Percentiles rank a stretch among this genome's conserved stretches.
These are phyloP conservation scores for Sinotaia quadrata DNA, from an alignment of 2,888 invertebrate species.

Conservation along the genomic window DNA sequence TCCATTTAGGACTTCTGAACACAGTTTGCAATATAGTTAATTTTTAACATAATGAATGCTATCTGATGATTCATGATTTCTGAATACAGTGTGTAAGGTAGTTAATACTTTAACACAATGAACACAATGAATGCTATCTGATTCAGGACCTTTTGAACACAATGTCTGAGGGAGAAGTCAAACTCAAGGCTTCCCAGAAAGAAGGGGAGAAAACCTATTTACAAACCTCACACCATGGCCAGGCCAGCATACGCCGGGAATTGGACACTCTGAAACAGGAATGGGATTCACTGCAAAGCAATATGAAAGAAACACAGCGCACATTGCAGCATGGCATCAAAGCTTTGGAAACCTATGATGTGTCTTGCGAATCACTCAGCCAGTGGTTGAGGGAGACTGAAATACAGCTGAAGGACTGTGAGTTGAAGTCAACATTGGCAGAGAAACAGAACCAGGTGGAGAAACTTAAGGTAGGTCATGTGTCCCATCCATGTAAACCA, in stretches of 20 bases:
- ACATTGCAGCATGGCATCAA: constrained; percentile 91
- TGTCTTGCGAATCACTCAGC: constrained; percentile 83
- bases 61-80: too few relatives aligned
- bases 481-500: too few relatives aligned
- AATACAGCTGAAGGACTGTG: constrained; percentile 86
- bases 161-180: constrained; percentile 73
- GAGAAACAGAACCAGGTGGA: constrained; percentile 86
- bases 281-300: constrained; percentile 90
- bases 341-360: constrained; percentile 81
- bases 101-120: too few relatives aligned
- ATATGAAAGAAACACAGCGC: constrained; percentile 85
- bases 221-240: constrained; percentile 93
- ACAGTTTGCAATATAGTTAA: too few relatives aligned
- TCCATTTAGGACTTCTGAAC: too few relatives aligned
- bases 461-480: constrained; percentile 81
- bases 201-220: constrained; percentile 91
- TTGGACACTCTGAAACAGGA: constrained; percentile 82
- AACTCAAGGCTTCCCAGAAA: constrained; percentile 86
- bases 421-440: constrained; percentile 85
- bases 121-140: too few relatives aligned
- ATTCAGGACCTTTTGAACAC: constrained; percentile 62
- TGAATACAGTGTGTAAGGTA: too few relatives aligned
- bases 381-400: constrained; percentile 90
- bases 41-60: too few relatives aligned
- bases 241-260: constrained; percentile 92